A percentile compares a stretch with the other conserved stretches of the same genome.
These are phyloP conservation scores for Apistogramma diplotaenia DNA, from an alignment of 2,113 vertebrate species.

Conservation along the genomic window DNA sequence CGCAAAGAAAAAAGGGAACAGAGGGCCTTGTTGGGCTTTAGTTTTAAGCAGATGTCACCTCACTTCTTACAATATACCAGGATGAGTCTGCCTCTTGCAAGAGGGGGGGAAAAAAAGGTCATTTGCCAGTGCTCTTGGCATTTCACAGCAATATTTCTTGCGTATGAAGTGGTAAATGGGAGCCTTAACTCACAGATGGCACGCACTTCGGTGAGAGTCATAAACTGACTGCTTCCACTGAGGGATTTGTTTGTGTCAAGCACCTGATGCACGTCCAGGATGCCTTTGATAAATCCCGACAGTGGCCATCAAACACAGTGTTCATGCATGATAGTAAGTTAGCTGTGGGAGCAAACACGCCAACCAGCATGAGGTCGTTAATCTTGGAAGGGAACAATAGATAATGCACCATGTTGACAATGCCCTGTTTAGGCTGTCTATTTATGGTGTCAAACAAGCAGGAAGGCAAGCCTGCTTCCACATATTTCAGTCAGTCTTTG, in stretches of 20 bases:
- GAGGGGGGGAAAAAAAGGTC: slow-evolving; percentile 10
- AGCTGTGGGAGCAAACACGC: slow-evolving; percentile 2
- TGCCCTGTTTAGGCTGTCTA: neutral
- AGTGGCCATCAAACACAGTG: neutral
- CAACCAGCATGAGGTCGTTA: slow-evolving; percentile 1
- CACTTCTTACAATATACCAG: slow-evolving; percentile 34
- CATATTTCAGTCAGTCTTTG: neutral
- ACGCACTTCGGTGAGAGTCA: slow-evolving; percentile 34
- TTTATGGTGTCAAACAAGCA: neutral
- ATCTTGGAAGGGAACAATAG: neutral
- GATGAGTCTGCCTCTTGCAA: slow-evolving; percentile 32
- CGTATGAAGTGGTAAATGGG: slow-evolving; percentile 30
- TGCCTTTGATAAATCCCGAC: slow-evolving; percentile 29
- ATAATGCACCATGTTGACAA: neutral
- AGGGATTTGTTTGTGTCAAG: slow-evolving; percentile 38
- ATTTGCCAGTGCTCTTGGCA: slow-evolving; percentile 45
- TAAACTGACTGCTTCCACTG: slow-evolving; percentile 19
- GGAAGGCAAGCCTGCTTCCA: neutral
- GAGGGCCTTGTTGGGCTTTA: slow-evolving; percentile 29
- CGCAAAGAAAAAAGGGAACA: neutral
- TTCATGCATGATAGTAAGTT: neutral
- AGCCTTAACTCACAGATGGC: slow-evolving; percentile 51
- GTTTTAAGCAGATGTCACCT: slow-evolving; percentile 54
- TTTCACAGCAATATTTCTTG: slow-evolving; percentile 42
- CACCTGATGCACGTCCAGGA: slow-evolving; percentile 10